These are phyloP conservation scores for Leptatherina wallacei DNA, from an alignment of 2,797 vertebrate genomes.

Conservation along the genomic window DNA sequence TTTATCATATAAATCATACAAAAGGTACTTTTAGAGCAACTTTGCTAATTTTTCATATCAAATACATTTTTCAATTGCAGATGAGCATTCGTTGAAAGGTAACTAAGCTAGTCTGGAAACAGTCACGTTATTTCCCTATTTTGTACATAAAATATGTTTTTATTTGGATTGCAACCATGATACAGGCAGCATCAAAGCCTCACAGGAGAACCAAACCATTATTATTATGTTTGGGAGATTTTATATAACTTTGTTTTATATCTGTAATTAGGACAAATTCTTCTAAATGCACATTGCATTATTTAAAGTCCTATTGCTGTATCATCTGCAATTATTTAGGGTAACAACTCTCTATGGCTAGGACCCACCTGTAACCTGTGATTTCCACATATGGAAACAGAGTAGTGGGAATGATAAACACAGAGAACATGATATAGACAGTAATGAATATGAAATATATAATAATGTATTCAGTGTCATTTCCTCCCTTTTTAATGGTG, in stretches of 20 bases:
- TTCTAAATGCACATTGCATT: background rate
- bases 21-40: too few species aligned
- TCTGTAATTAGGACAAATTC: background rate
- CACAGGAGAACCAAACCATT: background rate
- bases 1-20: too few species aligned
- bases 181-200: too few species aligned
- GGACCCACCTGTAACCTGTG: background rate
- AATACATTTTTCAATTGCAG: too few species aligned
- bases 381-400: background rate
- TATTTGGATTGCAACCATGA: too few species aligned
- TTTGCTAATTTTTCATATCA: too few species aligned
- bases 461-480: too few species aligned
- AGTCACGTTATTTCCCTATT: too few species aligned
- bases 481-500: background rate
- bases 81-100: too few species aligned
- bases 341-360: background rate
- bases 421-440: background rate
- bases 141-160: too few species aligned
- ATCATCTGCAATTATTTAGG: background rate
- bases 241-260: background rate
- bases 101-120: too few species aligned
- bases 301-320: background rate
- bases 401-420: background rate
- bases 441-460: background rate
- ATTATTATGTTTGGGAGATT: too few species aligned